Evolutionary conservation across 2,113 vertebrate species (phyloP).

Genomic region (Donacobius atricapilla): DNA sequence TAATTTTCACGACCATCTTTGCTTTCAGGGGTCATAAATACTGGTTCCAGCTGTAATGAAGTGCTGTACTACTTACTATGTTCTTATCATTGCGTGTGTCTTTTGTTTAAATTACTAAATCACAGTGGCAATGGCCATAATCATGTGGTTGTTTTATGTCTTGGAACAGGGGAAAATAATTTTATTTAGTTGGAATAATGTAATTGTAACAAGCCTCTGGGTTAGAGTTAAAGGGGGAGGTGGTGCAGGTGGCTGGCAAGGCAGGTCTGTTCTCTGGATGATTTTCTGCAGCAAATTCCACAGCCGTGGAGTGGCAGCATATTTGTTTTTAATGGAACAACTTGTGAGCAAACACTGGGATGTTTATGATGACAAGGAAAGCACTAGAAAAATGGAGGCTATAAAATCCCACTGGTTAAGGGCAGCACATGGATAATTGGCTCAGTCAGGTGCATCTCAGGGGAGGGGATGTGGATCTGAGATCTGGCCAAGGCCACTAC

Average conservation of each 20-base stretch:
- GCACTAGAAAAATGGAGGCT: background rate
- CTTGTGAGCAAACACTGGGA: slow-evolving; percentile 30
- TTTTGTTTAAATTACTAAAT: slow-evolving; percentile 63
- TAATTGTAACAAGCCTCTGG: slow-evolving; percentile 53
- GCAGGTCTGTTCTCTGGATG: background rate
- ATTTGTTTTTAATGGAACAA: slow-evolving; percentile 37
- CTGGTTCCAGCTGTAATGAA: slow-evolving; percentile 32
- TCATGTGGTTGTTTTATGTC: slow-evolving; percentile 45
- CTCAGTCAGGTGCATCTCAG: background rate
- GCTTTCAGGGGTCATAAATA: slow-evolving; percentile 24
- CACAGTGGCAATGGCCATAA: slow-evolving; percentile 29
- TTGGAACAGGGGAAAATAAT: slow-evolving; percentile 47
- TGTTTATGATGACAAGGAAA: slow-evolving; percentile 20
- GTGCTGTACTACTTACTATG: slow-evolving; percentile 19
- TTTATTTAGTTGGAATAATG: slow-evolving; percentile 55
- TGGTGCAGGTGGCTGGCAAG: slow-evolving; percentile 41
- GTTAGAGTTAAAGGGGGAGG: slow-evolving; percentile 11
- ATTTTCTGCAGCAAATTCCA: slow-evolving; percentile 37
- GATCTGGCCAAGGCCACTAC: background rate
- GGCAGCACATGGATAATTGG: background rate
- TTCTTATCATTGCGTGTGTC: slow-evolving; percentile 3
- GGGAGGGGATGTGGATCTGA: background rate
- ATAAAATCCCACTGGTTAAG: background rate
- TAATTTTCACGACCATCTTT: slow-evolving; percentile 13
- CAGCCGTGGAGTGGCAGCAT: background rate